A percentile compares a stretch with the other conserved stretches of the same genome.
phyloP scores from a whole-genome alignment of 2,113 vertebrate species.

The Microcebus lehilahytsara region DNA sequence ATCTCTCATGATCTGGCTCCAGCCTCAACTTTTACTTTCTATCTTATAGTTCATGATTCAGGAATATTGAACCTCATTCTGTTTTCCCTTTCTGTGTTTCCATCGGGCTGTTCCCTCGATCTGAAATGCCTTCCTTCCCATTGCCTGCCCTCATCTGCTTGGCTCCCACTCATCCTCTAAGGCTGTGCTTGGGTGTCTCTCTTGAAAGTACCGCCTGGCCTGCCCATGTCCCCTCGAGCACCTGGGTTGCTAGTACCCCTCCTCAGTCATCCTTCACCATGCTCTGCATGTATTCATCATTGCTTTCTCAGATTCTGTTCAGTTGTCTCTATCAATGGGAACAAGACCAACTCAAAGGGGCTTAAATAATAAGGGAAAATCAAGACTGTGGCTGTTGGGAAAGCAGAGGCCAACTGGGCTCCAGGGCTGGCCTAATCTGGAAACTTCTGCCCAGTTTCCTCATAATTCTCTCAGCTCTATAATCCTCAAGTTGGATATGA shows the following conservation, averaged over 20 bases:
- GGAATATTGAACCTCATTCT: neutral
- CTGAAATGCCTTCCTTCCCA: neutral
- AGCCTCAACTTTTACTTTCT: neutral
- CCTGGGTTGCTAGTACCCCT: neutral
- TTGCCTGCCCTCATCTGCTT: neutral
- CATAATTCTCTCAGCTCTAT: neutral
- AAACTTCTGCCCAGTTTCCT: neutral
- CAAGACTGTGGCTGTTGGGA: neutral
- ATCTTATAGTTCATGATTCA: neutral
- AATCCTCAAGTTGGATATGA: rapidly evolving
- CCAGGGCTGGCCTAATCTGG: neutral
- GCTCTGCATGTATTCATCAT: neutral
- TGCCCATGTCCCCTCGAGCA: neutral
- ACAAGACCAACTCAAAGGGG: neutral
- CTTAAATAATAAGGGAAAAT: neutral
- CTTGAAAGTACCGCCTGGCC: no score
- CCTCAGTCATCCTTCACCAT: neutral
- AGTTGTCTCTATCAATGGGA: neutral
- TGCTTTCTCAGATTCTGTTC: neutral
- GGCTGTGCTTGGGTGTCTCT: neutral
- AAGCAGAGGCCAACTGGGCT: neutral
- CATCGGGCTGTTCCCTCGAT: neutral
- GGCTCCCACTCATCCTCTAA: neutral
- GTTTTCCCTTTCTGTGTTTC: neutral
- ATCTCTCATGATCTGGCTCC: neutral